Evolutionary conservation across 2,797 vertebrate genomes (phyloP).

Genomic region (Xiphorhynchus erythropygius): DNA sequence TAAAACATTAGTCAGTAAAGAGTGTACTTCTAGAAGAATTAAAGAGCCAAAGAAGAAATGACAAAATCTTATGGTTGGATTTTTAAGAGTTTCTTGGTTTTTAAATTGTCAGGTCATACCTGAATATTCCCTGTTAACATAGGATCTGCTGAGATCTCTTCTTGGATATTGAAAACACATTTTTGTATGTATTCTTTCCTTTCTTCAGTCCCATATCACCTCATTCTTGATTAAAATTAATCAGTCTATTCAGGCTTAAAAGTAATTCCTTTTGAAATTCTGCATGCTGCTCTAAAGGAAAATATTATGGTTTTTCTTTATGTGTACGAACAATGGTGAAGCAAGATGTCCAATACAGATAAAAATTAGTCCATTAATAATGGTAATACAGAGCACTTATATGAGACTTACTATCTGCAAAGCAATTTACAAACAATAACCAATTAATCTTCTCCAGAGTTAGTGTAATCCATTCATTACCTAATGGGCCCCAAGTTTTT

Average conservation of each 20-base stretch:
- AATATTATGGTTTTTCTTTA: conserved; percentile 1
- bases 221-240: background rate
- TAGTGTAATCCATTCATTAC: conserved; percentile 22
- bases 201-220: background rate
- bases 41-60: background rate
- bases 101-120: background rate
- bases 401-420: background rate
- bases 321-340: background rate
- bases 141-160: background rate
- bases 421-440: conserved; percentile 42
- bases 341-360: background rate
- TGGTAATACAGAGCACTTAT: conserved; percentile 9
- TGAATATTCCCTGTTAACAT: background rate
- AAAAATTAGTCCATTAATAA: conserved; percentile 48
- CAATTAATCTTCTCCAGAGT: conserved; percentile 34
- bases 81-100: background rate
- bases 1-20: background rate
- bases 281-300: background rate
- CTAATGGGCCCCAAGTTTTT: conserved; percentile 9
- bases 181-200: background rate
- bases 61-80: background rate
- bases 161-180: background rate
- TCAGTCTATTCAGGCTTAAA: background rate
- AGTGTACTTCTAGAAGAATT: background rate
- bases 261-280: conserved; percentile 26